phyloP scores from a whole-genome alignment of 1,140 invertebrate species.

The Eumeta japonica region DNA sequence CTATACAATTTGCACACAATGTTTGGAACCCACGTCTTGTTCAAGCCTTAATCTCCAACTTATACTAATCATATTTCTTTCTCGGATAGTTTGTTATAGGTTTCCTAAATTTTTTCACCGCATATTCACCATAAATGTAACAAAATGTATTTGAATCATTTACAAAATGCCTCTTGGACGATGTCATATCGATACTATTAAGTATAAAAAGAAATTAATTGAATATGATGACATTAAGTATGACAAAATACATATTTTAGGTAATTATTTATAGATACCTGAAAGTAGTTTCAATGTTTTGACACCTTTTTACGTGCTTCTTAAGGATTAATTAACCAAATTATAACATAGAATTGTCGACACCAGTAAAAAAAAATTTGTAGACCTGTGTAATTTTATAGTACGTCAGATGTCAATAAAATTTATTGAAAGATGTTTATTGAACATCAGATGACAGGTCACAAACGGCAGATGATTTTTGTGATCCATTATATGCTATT shows the following conservation, averaged over 20 bases:
- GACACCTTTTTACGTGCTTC: no score
- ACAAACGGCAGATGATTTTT: no score
- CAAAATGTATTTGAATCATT: slow-evolving; percentile 12
- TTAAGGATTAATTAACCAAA: no score
- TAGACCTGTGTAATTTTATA: no score
- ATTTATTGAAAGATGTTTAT: no score
- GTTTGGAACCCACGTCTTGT: slow-evolving; percentile 6
- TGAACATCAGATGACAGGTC: no score
- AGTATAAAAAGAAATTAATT: not conserved
- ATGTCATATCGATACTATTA: slow-evolving; percentile 1
- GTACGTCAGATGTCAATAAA: no score
- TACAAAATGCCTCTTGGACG: slow-evolving; percentile 9
- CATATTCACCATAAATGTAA: slow-evolving; percentile 8
- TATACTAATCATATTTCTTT: not conserved
- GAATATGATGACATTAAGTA: slow-evolving; percentile 1
- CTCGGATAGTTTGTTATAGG: not conserved
- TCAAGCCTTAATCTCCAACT: not conserved
- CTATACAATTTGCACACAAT: slow-evolving; percentile 11
- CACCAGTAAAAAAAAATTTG: no score
- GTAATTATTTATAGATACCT: not conserved
- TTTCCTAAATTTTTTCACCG: slow-evolving; percentile 9
- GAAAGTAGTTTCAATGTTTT: no score
- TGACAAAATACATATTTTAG: not conserved
- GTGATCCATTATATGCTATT: no score
- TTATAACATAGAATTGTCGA: no score